These are phyloP conservation scores for Amiota communis DNA, from an alignment of 2,888 invertebrate species.

Conservation along the genomic window DNA sequence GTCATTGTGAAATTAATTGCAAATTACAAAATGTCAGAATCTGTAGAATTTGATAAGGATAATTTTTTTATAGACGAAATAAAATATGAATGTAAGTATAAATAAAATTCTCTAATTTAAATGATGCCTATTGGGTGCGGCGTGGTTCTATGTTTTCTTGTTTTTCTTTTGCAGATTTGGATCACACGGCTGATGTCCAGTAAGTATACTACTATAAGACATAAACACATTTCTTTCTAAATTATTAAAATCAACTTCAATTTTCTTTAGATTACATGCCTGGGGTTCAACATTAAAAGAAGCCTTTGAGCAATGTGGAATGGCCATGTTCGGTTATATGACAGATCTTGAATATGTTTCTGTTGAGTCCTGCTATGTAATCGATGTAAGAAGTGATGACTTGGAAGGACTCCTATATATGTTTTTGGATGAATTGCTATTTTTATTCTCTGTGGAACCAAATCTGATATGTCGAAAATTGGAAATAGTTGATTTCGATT, in stretches of 20 bases:
- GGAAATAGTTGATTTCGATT: conserved; percentile 89
- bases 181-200: conserved; percentile 99
- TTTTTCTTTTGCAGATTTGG: conserved; percentile 80
- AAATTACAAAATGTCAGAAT: conserved; percentile 63
- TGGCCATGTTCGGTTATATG: conserved; percentile 99
- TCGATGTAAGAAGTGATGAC: conserved; percentile 93
- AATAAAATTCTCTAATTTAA: conserved; percentile 9
- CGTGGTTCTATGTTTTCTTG: conserved; percentile 10
- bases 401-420: conserved; percentile 90
- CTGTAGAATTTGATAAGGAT: conserved; percentile 76
- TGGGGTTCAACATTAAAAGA: conserved; percentile 92
- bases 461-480: conserved; percentile 90
- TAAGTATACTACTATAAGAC: conserved; percentile 78
- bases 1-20: background rate
- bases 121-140: conserved; percentile 9
- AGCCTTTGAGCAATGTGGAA: conserved; percentile 94
- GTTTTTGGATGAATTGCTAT: conserved; percentile 95
- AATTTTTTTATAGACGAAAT: conserved; percentile 79
- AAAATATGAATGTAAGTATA: conserved; percentile 87
- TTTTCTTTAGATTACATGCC: conserved; percentile 80
- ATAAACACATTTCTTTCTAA: background rate
- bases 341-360: conserved; percentile 91
- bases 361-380: conserved; percentile 83
- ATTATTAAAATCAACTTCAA: background rate
- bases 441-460: conserved; percentile 93